A percentile compares a stretch with the other conserved stretches of the same genome.
These are phyloP conservation scores for Theretra japonica DNA, from an alignment of 2,888 invertebrate species.

Conservation along the genomic window DNA sequence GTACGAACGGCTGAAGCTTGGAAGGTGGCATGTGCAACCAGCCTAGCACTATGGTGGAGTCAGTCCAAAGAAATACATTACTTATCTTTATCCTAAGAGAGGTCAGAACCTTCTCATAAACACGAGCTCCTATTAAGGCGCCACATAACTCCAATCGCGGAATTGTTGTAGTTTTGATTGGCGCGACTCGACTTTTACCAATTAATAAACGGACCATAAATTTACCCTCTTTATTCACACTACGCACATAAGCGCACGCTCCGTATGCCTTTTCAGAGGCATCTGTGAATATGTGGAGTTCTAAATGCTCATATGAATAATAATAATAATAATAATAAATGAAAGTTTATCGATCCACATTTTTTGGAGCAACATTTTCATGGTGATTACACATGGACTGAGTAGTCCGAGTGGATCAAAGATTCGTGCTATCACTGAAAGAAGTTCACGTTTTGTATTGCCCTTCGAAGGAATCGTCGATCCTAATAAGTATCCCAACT, in stretches of 20 bases:
- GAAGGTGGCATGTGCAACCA: neutral
- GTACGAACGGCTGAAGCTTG: neutral
- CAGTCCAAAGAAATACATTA: neutral
- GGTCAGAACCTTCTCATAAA: neutral
- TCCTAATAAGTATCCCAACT: neutral
- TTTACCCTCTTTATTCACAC: neutral
- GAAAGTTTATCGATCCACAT: neutral
- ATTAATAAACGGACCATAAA: neutral
- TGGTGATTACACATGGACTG: neutral
- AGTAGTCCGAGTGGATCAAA: neutral
- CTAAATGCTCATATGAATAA: neutral
- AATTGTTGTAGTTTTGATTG: no score
- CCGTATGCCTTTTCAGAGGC: neutral
- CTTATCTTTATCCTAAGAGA: neutral
- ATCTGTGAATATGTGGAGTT: neutral
- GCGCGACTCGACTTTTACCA: no score
- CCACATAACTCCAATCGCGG: no score
- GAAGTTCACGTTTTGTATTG: neutral
- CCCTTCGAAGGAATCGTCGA: neutral
- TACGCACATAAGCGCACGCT: neutral
- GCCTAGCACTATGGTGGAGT: neutral
- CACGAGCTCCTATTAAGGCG: neutral
- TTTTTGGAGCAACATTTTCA: neutral
- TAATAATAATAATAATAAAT: no score
- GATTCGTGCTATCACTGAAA: neutral